Evolutionary conservation across 1,140 invertebrate species (phyloP), one percentile per base, ranked within the genome.

Genomic region (Brachionus sp.): DNA sequence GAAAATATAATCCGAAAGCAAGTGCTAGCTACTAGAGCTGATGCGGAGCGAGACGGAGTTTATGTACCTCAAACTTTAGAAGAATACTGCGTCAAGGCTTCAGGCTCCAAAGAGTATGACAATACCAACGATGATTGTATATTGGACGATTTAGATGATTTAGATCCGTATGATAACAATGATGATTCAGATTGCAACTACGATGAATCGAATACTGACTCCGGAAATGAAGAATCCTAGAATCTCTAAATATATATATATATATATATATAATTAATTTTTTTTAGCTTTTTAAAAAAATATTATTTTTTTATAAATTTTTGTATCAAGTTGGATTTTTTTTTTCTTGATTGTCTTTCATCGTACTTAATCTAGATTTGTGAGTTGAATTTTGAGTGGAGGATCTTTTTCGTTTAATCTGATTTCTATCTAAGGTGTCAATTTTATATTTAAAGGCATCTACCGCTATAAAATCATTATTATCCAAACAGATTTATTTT

Each of bases 1-100:
- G 96, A 98, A 90, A 98, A 97, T 91, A 98, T 98, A 86, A 98
- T 99, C 87, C 96, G 96, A 86, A 98, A 97, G 91, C 97, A 98
- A 92, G 97, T 98, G 0, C 92, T 94, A 87, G 93, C 94, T 3
- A 97, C 96, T 23, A 93, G 95, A 87, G 91, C 93, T 57, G 97
- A 99, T 86, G 97, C 98, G 0, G 95, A 96, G 87, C 94, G 94
- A 84, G 98, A 99, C 90, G 95, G 95, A 85, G 97, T 99, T 68
- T 93, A 93, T 35, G 97, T 99, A 84, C 98, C 97, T 35, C 92
- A 95, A 83, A 99, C 97, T 2, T 89, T 99, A 86, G 96, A 99
- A 91, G 98, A 99, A 89, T 99, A 99, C 89, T 80, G 77, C 35
- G 50, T 80, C 19, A 80, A 80, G 57, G 95, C 88, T 94, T 97